These are phyloP conservation scores for Cataglyphis altisquamis DNA, from an alignment of 2,888 invertebrate genomes.

Conservation along the genomic window DNA sequence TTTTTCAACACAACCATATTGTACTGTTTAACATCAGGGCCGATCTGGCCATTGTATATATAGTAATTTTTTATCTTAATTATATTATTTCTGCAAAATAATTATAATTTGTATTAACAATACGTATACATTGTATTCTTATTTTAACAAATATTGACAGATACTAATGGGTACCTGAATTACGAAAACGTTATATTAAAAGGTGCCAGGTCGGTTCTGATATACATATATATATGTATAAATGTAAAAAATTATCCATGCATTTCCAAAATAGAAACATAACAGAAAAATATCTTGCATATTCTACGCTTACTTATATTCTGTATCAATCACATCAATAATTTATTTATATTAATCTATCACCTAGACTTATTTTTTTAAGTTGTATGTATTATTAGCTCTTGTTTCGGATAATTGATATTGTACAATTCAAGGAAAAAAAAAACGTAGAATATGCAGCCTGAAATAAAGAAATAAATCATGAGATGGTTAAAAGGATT, in stretches of 20 bases:
- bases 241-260: constrained; percentile 67
- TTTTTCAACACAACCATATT: not conserved
- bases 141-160: constrained; percentile 38
- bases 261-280: constrained; percentile 59
- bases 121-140: not conserved
- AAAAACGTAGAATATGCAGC: constrained; percentile 7
- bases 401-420: not conserved
- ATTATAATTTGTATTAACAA: not conserved
- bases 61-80: not conserved
- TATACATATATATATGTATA: constrained; percentile 64
- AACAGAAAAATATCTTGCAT: constrained; percentile 51
- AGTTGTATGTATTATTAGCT: not conserved
- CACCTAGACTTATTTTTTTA: not conserved
- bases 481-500: constrained; percentile 3
- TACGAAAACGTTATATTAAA: constrained; percentile 54
- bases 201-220: constrained; percentile 79
- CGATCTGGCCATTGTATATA: constrained; percentile 73
- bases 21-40: constrained; percentile 68
- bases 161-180: constrained; percentile 46
- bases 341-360: constrained; percentile 6
- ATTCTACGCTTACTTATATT: constrained; percentile 66
- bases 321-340: not conserved
- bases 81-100: constrained; percentile 10
- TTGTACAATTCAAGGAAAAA: constrained; percentile 32
- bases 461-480: constrained; percentile 36